Evolutionary conservation across 1,140 invertebrate genomes (phyloP).

Genomic region (Patella vulgata): DNA sequence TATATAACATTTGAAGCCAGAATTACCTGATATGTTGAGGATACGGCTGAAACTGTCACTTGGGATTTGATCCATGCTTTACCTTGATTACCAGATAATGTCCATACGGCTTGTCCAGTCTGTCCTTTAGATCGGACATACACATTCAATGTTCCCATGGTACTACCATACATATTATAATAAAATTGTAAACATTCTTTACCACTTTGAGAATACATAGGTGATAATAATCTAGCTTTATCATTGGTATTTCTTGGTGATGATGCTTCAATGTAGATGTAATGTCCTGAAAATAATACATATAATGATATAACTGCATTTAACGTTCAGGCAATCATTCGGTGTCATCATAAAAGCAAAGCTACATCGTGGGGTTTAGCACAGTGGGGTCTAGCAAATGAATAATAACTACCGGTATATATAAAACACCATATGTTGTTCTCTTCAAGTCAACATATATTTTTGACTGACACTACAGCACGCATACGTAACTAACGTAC

Average conservation of each 20-base stretch:
- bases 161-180: conserved; percentile 79
- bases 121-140: conserved; percentile 29
- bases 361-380: too few species aligned
- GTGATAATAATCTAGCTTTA: conserved; percentile 65
- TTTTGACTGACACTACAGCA: too few species aligned
- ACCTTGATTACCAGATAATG: conserved; percentile 51
- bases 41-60: conserved; percentile 36
- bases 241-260: conserved; percentile 73
- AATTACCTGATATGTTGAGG: conserved; percentile 44
- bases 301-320: neutral
- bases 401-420: too few species aligned
- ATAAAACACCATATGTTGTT: too few species aligned
- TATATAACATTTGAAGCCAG: too few species aligned
- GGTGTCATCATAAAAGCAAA: too few species aligned
- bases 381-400: too few species aligned
- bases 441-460: too few species aligned
- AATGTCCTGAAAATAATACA: conserved; percentile 66
- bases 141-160: conserved; percentile 54
- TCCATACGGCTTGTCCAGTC: conserved; percentile 37
- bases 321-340: too few species aligned
- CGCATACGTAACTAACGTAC: too few species aligned
- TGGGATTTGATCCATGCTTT: conserved; percentile 52
- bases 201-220: conserved; percentile 18
- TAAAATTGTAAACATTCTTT: conserved; percentile 71
- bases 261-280: conserved; percentile 82